phyloP scores from a whole-genome alignment of 2,797 vertebrate genomes.

The Amphiprion clarkii region DNA sequence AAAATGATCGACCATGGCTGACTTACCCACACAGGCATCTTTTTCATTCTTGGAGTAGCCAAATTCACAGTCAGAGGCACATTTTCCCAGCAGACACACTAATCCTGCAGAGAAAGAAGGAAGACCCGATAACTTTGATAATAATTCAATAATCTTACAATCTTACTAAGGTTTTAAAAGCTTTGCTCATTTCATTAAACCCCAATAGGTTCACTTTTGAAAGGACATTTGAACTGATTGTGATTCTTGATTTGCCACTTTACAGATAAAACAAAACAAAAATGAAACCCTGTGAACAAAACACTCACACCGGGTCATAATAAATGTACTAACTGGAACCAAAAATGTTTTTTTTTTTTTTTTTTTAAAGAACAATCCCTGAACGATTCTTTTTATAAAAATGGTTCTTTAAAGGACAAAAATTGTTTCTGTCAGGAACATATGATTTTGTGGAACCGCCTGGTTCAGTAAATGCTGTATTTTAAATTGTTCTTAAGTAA shows the following conservation, averaged over 20 bases:
- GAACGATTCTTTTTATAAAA: too few species aligned
- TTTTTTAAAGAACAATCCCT: too few species aligned
- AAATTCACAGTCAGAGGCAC: rapidly evolving
- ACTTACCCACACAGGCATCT: conserved; percentile 29
- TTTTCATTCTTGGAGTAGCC: rapidly evolving
- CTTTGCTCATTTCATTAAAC: neutral
- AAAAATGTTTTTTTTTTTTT: too few species aligned
- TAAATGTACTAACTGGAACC: too few species aligned
- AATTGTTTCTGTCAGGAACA: too few species aligned
- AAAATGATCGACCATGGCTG: neutral
- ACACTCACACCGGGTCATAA: too few species aligned
- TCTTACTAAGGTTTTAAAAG: neutral
- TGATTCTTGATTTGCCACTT: neutral
- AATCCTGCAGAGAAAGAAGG: conserved; percentile 54
- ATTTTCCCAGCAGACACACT: conserved; percentile 14
- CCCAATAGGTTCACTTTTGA: neutral
- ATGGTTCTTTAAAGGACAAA: too few species aligned
- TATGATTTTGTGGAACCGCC: too few species aligned
- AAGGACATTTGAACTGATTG: neutral
- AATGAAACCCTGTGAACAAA: too few species aligned
- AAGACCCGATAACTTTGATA: conserved; percentile 13
- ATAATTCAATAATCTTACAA: neutral
- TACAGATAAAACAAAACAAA: neutral
- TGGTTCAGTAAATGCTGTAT: too few species aligned
- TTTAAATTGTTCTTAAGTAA: too few species aligned